Conservation (phyloP, 2,113 vertebrate genomes). For the Leptobrachium leishanense region DNA sequence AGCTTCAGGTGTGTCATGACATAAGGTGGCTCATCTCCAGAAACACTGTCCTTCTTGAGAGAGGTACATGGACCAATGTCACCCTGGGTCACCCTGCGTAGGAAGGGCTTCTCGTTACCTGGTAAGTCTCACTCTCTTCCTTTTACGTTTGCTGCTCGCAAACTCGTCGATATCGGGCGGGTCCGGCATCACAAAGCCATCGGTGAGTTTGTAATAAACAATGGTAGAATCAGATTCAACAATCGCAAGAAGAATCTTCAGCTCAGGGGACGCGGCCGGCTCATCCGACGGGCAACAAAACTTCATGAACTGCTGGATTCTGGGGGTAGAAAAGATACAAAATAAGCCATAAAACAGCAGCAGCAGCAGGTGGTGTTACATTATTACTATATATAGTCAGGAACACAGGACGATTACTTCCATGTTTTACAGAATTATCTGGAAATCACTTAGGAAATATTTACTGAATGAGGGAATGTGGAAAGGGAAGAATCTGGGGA, state of each 20-base stretch:
- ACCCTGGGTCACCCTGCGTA: no score
- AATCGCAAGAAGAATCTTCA: slow-evolving; percentile 73
- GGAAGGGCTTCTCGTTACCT: slow-evolving; percentile 28
- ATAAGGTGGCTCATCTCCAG: not conserved
- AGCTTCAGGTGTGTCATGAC: not conserved
- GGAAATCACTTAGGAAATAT: no score
- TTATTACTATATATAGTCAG: no score
- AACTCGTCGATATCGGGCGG: slow-evolving; percentile 70
- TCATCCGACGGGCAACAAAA: slow-evolving; percentile 38
- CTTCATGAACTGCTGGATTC: slow-evolving; percentile 65
- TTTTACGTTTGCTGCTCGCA: slow-evolving; percentile 57
- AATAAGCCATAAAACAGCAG: not conserved
- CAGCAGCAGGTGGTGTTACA: no score
- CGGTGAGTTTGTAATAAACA: slow-evolving; percentile 89
- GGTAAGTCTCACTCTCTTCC: slow-evolving; percentile 58
- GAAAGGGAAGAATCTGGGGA: no score
- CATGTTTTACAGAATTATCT: no score
- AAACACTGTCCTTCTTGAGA: no score
- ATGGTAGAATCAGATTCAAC: slow-evolving; percentile 91
- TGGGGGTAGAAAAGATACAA: slow-evolving; percentile 48
- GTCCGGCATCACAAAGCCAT: slow-evolving; percentile 88
- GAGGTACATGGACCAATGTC: no score
- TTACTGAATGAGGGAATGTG: no score
- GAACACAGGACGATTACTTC: not conserved
- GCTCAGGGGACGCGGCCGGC: not conserved